Evolutionary conservation across 2,888 invertebrate species (phyloP), one percentile per base, ranked within the genome.

Genomic region (Odontomyia ornata): DNA sequence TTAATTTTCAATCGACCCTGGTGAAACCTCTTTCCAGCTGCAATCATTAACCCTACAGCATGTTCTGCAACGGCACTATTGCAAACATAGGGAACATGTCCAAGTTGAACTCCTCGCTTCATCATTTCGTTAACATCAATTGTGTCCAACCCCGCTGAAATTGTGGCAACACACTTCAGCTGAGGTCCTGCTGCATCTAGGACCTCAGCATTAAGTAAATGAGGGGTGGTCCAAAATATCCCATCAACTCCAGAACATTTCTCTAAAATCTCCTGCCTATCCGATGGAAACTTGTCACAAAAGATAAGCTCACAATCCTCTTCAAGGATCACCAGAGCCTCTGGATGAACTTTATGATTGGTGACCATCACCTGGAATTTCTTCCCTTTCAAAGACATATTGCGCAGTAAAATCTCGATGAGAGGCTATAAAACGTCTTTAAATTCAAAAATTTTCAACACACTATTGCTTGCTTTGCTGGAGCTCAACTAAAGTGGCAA

Each of bases 111-210:
- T 0, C 91, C 90, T 27, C 91, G 88, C 77, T 87, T 88, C 83
- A 90, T 90, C 69, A 95, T 87, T 82, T 90, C 93, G 0, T 87
- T 85, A 0, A 92, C 80, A 82, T 95, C 93, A 57, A 96, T 89
- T 80, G 95, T 93, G 83, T 96, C 94, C 78, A 90, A 89, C 1
- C 96, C 96, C 1, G 94, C 94, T 0, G 95, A 93, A 91, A 93
- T 92, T 0, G 94, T 91, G 0, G 91, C 90, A 1, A 95, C 88
- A 0, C 91, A 91, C 87, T 92, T 93, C 76, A 95, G 84, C 71
- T 89, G 88, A 0, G 90, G 88, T n/a, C 93, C 80, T 64, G 78
- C 77, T 15, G 77, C 77, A 75, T 79, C 77, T 18, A 80, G 47
- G 23, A 77, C 71, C 56, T 79, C 79, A 1, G 30, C 57, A 65